Base-by-base conservation (phyloP, 2,113 vertebrate genomes). In the Scomber colias region DNA sequence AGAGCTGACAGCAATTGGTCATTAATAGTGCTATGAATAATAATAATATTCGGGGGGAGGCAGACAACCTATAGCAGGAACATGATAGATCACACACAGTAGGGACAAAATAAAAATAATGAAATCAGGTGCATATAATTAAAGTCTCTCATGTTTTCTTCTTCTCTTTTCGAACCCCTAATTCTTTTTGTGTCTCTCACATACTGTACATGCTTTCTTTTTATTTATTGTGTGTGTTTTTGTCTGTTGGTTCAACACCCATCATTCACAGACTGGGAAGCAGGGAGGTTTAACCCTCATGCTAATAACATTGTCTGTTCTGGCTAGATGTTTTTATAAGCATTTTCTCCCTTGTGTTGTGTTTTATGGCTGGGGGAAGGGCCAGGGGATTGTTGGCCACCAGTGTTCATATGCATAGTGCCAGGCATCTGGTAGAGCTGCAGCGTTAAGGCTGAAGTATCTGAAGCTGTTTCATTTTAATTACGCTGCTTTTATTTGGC, bases 401-500 rank as follows among this genome's bases (percentile, higher is more conserved):
- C 27, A 81, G 79, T 15, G 2, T 73, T 78, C 55, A n/a, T 19
- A 44, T 54, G 59, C 45, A 46, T 53, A 24, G 69, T 69, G 65
- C 81, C 83, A 83, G 84, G 79, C 77, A n/a, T 80, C 84, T 83
- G 61, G 59, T 73, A 6, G 75, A 79, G 80, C 84, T 79, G 64
- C 63, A 79, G 69, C 17, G 13, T 77, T 72, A 87, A 75, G 78
- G 65, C 76, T 31, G 68, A 79, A 87, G 85, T 82, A 84, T 92
- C 71, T 84, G 46, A 88, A 27, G 68, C 60, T 1, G 63, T 89
- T 90, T 91, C 59, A 79, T 92, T 95, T 95, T 96, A 96, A 97
- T 97, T 96, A 93, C 75, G 83, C 93, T 91, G 78, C 92, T 93
- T 94, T 94, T 95, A 88, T 95, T 96, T 94, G 95, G 93, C 93